A percentile compares a stretch with the other conserved stretches of the same genome.
Evolutionary conservation across 2,888 invertebrate species (phyloP).

Genomic region (Acronicta leporina): DNA sequence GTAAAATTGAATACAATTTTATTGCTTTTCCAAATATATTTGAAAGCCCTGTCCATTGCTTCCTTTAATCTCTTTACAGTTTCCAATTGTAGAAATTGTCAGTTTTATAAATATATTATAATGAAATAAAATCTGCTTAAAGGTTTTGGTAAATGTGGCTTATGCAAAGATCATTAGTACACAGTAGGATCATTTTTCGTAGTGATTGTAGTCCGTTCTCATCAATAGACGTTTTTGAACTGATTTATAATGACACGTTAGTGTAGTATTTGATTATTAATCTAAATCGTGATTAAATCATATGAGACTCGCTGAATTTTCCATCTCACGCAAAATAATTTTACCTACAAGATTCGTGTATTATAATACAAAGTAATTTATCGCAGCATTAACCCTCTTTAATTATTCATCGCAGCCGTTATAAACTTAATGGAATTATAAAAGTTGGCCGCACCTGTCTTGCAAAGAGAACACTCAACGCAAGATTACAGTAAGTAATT

Average conservation of each 20-base stretch:
- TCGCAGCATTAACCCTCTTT: conserved; percentile 5
- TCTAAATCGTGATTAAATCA: background rate
- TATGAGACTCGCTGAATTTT: background rate
- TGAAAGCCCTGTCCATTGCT: too few relatives aligned
- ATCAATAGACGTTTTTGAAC: too few relatives aligned
- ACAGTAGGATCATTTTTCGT: too few relatives aligned
- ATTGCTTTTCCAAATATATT: too few relatives aligned
- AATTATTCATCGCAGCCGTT: conserved; percentile 34
- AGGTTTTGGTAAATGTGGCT: too few relatives aligned
- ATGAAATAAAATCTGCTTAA: too few relatives aligned
- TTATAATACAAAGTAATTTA: conserved; percentile 8
- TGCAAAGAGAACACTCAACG: conserved; percentile 22
- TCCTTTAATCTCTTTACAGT: too few relatives aligned
- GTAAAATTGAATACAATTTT: background rate
- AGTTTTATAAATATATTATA: too few relatives aligned
- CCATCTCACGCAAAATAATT: background rate
- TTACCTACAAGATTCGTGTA: background rate
- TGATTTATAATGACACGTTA: background rate
- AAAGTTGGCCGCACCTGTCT: conserved; percentile 60
- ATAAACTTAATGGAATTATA: conserved; percentile 62
- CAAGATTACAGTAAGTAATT: conserved; percentile 54
- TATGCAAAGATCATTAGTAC: too few relatives aligned
- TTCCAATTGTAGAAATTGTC: too few relatives aligned
- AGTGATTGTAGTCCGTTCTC: too few relatives aligned
- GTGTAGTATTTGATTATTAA: background rate